Evolutionary conservation across 2,113 vertebrate species (phyloP).

Genomic region (Collichthys lucidus): DNA sequence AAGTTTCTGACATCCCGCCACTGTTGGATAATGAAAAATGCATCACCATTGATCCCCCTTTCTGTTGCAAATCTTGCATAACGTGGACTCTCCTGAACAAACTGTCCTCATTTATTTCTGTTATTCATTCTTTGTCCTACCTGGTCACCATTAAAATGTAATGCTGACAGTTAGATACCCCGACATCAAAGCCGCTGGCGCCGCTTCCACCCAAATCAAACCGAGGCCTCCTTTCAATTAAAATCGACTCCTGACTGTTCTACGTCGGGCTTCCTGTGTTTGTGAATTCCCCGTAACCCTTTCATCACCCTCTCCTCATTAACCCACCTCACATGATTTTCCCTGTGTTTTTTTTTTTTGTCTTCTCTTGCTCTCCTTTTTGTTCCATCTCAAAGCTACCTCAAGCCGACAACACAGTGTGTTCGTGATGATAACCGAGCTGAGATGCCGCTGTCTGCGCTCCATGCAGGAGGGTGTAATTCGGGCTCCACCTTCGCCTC

Average conservation of each 20-base stretch:
- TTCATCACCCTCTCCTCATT: constrained; percentile 71
- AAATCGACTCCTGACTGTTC: constrained; percentile 67
- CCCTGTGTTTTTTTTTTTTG: neutral
- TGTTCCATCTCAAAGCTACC: neutral
- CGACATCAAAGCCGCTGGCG: constrained; percentile 65
- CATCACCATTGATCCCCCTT: constrained; percentile 55
- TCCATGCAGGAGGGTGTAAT: neutral
- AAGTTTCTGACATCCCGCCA: constrained; percentile 43
- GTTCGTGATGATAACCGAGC: constrained; percentile 38
- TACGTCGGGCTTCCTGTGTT: constrained; percentile 36
- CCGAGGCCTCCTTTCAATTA: constrained; percentile 71
- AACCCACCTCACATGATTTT: constrained; percentile 53
- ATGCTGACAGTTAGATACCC: constrained; percentile 50
- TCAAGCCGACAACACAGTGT: neutral
- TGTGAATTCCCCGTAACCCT: constrained; percentile 51
- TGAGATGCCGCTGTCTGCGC: neutral
- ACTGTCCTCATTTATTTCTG: constrained; percentile 55
- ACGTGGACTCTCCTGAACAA: constrained; percentile 53
- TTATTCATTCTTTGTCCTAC: constrained; percentile 53
- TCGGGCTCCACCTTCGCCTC: neutral
- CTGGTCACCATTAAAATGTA: constrained; percentile 71
- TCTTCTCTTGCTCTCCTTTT: neutral
- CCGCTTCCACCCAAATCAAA: constrained; percentile 40
- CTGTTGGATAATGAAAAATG: constrained; percentile 63
- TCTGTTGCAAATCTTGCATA: constrained; percentile 54